phyloP scores from a whole-genome alignment of 2,797 vertebrate species.

The Pachyuromys duprasi region DNA sequence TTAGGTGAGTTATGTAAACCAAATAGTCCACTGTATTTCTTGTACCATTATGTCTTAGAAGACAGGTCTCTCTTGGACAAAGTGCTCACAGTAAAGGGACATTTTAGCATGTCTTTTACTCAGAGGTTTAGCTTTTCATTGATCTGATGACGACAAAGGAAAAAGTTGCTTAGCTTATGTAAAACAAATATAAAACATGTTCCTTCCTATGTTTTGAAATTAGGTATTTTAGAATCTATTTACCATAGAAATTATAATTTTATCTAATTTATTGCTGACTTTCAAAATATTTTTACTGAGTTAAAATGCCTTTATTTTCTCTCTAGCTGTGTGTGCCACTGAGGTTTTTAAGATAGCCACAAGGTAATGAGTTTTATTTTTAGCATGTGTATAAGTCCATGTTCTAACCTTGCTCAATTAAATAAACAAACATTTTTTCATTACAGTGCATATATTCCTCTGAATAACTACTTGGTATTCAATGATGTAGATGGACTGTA shows the following conservation, averaged over 20 bases:
- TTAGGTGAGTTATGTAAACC: slow-evolving; percentile 15
- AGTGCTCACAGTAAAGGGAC: not conserved
- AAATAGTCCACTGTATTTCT: not conserved
- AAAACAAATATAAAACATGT: slow-evolving; percentile 42
- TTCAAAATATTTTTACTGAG: slow-evolving; percentile 59
- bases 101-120: slow-evolving; percentile 15
- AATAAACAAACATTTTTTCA: slow-evolving; percentile 55
- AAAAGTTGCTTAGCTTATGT: slow-evolving; percentile 29
- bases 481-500: slow-evolving; percentile 98
- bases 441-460: slow-evolving; percentile 95
- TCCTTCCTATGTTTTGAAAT: slow-evolving; percentile 22
- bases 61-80: not conserved
- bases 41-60: not conserved
- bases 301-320: slow-evolving; percentile 56
- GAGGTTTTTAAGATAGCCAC: slow-evolving; percentile 99
- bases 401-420: slow-evolving; percentile 45
- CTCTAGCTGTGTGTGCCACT: slow-evolving; percentile 95
- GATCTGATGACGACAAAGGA: slow-evolving; percentile 11
- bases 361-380: slow-evolving; percentile 89
- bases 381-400: not conserved
- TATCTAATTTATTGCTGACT: slow-evolving; percentile 42
- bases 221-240: not conserved
- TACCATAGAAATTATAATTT: not conserved
- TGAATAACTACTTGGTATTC: slow-evolving; percentile 98
- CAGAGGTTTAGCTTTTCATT: not conserved